A percentile compares a stretch with the other conserved stretches of the same genome.
Conservation (phyloP, 1,140 invertebrate species). For the Euwallacea fornicatus region DNA sequence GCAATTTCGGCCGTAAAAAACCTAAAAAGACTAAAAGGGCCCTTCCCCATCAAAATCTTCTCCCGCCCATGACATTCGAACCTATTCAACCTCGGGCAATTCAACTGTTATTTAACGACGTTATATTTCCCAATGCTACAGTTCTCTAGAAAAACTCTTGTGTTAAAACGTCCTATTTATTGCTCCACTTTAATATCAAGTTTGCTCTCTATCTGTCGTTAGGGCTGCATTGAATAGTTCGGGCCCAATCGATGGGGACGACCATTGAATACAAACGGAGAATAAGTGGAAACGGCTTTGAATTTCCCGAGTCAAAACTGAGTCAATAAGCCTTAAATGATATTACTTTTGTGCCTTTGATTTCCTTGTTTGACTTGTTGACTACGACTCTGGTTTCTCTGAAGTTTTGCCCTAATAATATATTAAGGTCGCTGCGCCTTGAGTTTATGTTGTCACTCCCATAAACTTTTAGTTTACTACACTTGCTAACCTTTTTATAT, state of each 20-base stretch:
- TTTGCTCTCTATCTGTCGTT: constrained; percentile 23
- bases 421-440: not conserved
- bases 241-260: constrained; percentile 1
- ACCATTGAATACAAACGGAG: constrained; percentile 13
- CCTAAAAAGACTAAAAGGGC: not conserved
- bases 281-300: constrained; percentile 7
- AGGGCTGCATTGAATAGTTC: constrained; percentile 21
- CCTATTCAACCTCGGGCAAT: not conserved
- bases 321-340: not conserved
- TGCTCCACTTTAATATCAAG: constrained; percentile 20
- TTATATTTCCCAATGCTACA: constrained; percentile 21
- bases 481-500: constrained; percentile 9
- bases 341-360: not conserved
- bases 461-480: not conserved
- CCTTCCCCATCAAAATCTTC: not conserved
- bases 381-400: not conserved
- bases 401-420: too few relatives aligned
- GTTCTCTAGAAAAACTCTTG: constrained; percentile 15
- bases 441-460: not conserved
- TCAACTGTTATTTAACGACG: constrained; percentile 16
- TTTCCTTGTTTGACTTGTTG: not conserved
- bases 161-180: constrained; percentile 16
- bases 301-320: constrained; percentile 5
- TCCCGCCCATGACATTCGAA: not conserved
- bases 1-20: not conserved